These are phyloP conservation scores for Phenganax marumi DNA, from an alignment of 92 coral and sea anemone genomes.

Conservation along the genomic window DNA sequence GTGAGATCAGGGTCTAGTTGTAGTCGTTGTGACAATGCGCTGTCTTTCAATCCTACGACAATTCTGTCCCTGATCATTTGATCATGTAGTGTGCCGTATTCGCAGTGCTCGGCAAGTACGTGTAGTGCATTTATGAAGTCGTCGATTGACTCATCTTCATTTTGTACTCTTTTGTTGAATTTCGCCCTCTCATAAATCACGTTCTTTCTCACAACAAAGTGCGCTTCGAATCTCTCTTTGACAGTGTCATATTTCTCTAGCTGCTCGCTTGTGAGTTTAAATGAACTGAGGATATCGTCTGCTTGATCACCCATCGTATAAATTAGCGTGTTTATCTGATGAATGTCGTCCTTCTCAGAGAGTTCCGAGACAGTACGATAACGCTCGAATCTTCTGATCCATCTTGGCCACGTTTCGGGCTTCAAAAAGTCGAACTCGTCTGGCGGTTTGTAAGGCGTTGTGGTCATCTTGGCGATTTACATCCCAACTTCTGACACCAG, in stretches of 20 bases:
- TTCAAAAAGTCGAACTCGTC: no score
- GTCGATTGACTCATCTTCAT: constrained; percentile 18
- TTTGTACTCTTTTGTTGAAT: constrained; percentile 8
- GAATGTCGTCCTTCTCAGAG: constrained; percentile 34
- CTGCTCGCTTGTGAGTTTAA: constrained; percentile 10
- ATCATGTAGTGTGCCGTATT: constrained; percentile 12
- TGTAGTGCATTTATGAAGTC: constrained; percentile 19
- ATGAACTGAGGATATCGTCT: constrained; percentile 45
- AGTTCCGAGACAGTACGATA: constrained; percentile 45
- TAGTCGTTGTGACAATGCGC: background rate
- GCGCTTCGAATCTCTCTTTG: no score
- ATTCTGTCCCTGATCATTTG: constrained; percentile 18
- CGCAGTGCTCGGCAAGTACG: constrained; percentile 17
- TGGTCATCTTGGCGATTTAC: no score
- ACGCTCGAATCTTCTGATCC: constrained; percentile 38
- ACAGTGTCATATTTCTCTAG: constrained; percentile 31
- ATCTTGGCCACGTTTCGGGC: no score
- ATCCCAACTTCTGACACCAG: no score
- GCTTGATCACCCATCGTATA: constrained; percentile 50
- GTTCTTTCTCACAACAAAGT: constrained; percentile 7
- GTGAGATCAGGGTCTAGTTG: constrained; percentile 19
- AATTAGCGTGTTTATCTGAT: constrained; percentile 48
- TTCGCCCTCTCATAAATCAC: constrained; percentile 34
- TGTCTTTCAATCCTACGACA: constrained; percentile 30
- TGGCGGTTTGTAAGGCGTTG: no score